Evolutionary conservation across 2,113 vertebrate genomes (phyloP), one percentile per base, ranked within the genome.

Genomic region (Tautogolabrus adspersus): DNA sequence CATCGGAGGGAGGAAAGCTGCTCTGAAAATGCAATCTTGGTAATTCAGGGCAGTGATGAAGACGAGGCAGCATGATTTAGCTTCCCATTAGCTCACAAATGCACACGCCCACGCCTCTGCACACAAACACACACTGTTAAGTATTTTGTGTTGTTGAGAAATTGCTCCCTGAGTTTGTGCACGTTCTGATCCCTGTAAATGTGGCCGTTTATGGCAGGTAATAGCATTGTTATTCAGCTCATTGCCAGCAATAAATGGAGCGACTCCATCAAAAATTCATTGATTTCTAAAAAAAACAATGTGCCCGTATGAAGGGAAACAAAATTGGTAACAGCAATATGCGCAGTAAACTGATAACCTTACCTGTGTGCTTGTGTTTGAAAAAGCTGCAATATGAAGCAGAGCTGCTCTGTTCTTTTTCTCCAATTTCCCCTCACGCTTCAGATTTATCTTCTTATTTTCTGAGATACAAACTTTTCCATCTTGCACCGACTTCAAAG

Each of bases 41-140:
- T 75, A 75, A 77, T 80, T 84, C 83, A 66, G 61, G 57, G 60
- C 73, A 49, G 26, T 59, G 68, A 80, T 71, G 49, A 85, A 79
- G 74, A 77, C 55, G 71, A 72, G 79, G 66, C 66, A 74, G 70
- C n/a, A 10, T 82, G 79, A 84, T 85, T 87, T 75, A 59, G 44
- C 55, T 61, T 73, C 54, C 72, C 60, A 85, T 88, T 86, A 89
- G 52, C 66, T 56, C 63, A 66, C 67, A 75, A 23, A 49, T 59
- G 56, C 64, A 75, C 69, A 57, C 69, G 15, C 72, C 37, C 67
- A 77, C 68, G 21, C 44, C 66, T 57, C 77, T 51, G 65, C 72
- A 71, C 59, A 76, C 66, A 40, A 26, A 83, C 61, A 54, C 55
- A 34, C n/a, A 19, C 46, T 62, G 67, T 72, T 86, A 58, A 49